Base-by-base conservation (phyloP, 2,113 vertebrate genomes). In the Ahaetulla prasina region DNA sequence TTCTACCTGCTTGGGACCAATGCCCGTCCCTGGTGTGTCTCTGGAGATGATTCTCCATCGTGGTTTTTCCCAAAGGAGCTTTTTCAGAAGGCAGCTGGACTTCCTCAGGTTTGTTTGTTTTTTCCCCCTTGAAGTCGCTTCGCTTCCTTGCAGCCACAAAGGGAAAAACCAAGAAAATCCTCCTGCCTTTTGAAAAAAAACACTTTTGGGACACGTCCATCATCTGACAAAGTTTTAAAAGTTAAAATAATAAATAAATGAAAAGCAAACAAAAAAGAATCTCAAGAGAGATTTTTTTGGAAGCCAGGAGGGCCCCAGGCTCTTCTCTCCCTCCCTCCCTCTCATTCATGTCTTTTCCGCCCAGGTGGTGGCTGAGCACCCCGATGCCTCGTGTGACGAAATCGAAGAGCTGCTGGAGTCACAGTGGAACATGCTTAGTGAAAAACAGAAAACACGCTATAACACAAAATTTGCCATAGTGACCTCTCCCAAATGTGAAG, bases 361-460 rank as follows among this genome's bases (percentile, higher is more conserved):
- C 0, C 96, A 98, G 98, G 97, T 98, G 55, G 95, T 98, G 68
- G 96, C 97, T 23, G 98, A 98, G 96, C 98, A 98, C 94, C 97
- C 97, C 14, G 97, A 98, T 92, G 98, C 97, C 87, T 97, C 98
- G 4, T 94, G 94, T 39, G 98, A 98, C 93, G 98, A 98, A 96
- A 98, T 98, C 57, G 97, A 98, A 96, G 98, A 98, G 12, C 93
- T 98, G 95, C 98, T 98, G 0, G 97, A 97, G 39, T 98, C 98
- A 10, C 98, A 98, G 95, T 98, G 98, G 98, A 96, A 96, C 94
- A 96, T 98, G 97, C 98, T 98, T 93, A 98, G 94, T 88, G 97
- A 98, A 95, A 98, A 98, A 93, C 98, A 98, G 97, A 98, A 97
- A 96, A 97, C 98, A 39, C 98, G 98, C 94, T 98, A 98, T 92